Evolutionary conservation across 2,113 vertebrate genomes (phyloP).

Genomic region (Callochromis pleurospilus): DNA sequence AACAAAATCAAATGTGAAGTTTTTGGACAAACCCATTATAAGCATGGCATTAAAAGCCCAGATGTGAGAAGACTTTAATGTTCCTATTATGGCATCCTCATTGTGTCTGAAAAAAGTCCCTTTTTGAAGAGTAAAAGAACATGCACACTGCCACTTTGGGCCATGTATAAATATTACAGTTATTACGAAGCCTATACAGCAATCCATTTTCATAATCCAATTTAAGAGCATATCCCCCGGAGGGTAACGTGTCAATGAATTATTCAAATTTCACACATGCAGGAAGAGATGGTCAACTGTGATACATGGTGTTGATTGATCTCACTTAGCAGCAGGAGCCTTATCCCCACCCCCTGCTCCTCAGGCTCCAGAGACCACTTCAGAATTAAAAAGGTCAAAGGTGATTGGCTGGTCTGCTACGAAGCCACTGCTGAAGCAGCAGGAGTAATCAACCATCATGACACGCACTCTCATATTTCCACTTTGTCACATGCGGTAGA

Average conservation of each 20-base stretch:
- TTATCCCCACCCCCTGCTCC: not conserved
- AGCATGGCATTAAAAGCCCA: not conserved
- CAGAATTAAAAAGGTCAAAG: conserved; percentile 53
- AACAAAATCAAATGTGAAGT: not conserved
- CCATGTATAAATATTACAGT: not conserved
- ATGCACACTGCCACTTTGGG: not conserved
- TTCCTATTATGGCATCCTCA: not conserved
- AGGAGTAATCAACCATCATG: conserved; percentile 5
- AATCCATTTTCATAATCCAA: conserved; percentile 8
- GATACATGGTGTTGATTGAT: conserved; percentile 48
- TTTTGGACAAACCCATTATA: not conserved
- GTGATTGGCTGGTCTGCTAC: conserved; percentile 17
- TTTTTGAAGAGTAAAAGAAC: not conserved
- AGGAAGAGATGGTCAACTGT: conserved; percentile 18
- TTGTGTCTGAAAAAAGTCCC: not conserved
- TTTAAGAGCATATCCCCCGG: not conserved
- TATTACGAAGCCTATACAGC: not conserved
- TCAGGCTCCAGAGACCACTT: conserved; percentile 12
- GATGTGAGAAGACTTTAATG: not conserved
- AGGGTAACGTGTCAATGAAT: conserved; percentile 24
- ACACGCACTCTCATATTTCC: not conserved
- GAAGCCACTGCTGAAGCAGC: conserved; percentile 10
- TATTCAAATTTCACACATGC: conserved; percentile 38
- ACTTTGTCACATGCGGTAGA: not conserved
- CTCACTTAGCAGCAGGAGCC: conserved; percentile 21